Conservation (phyloP, 2,888 invertebrate genomes). For the Palloptera scutellata region DNA sequence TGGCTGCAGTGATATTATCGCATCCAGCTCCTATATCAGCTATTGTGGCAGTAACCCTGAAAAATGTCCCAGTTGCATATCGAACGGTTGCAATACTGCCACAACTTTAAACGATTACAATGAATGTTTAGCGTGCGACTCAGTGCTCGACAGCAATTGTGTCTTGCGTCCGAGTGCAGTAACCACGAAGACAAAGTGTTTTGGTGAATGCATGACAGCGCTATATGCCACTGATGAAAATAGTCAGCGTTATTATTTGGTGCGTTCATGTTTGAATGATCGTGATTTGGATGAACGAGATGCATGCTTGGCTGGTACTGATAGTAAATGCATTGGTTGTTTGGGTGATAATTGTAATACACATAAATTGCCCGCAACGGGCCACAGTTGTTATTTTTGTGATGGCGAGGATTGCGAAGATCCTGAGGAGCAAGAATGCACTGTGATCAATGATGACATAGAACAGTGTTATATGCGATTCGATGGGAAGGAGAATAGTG, state of each 20-base stretch:
- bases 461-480: conserved; percentile 44
- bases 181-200: conserved; percentile 30
- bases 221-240: conserved; percentile 25
- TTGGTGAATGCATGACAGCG: conserved; percentile 39
- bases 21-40: not conserved
- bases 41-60: conserved; percentile 35
- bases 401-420: conserved; percentile 37
- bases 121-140: conserved; percentile 40
- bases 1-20: conserved; percentile 48
- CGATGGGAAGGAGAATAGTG: conserved; percentile 25
- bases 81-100: conserved; percentile 41
- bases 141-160: conserved; percentile 34
- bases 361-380: conserved; percentile 25
- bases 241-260: conserved; percentile 32
- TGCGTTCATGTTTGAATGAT: conserved; percentile 42
- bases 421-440: conserved; percentile 29
- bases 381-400: conserved; percentile 36
- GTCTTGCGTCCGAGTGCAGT: conserved; percentile 28
- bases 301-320: conserved; percentile 28
- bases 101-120: conserved; percentile 30
- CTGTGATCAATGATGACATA: conserved; percentile 14
- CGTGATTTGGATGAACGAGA: conserved; percentile 34
- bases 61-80: conserved; percentile 38
- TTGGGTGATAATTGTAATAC: conserved; percentile 35
- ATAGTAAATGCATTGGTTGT: conserved; percentile 34